Conservation (phyloP, 2,888 invertebrate species). For the Tenthredo distinguenda region DNA sequence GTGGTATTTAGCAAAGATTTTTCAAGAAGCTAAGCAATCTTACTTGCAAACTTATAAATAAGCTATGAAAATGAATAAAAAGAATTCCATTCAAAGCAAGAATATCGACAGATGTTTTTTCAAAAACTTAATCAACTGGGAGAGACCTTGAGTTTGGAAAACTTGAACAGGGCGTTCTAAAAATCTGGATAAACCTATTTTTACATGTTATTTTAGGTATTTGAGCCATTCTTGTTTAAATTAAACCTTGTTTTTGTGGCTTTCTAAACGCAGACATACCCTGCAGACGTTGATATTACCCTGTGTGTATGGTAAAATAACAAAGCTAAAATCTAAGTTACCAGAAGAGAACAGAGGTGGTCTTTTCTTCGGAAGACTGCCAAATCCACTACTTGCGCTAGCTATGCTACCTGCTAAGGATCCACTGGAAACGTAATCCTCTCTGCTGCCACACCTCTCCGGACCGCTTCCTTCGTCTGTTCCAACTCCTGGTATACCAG, state of each 20-base stretch:
- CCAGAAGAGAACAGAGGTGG: constrained; percentile 82
- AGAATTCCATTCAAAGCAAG: background rate
- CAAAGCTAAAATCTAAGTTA: constrained; percentile 63
- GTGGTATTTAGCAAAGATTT: background rate
- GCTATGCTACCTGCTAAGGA: constrained; percentile 83
- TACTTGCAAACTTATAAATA: constrained; percentile 20
- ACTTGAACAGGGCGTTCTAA: background rate
- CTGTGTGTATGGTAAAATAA: constrained; percentile 39
- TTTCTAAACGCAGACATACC: background rate
- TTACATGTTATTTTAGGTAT: background rate
- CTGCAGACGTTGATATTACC: background rate
- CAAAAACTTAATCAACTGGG: background rate
- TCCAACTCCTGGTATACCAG: constrained; percentile 69
- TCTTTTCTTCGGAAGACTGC: constrained; percentile 90
- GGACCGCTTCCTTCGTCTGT: constrained; percentile 71
- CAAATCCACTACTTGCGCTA: constrained; percentile 92
- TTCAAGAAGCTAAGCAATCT: constrained; percentile 7
- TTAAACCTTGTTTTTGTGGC: background rate
- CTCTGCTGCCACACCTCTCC: constrained; percentile 77
- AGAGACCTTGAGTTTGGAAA: background rate
- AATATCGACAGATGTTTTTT: background rate
- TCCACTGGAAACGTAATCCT: constrained; percentile 82
- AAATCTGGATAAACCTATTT: background rate
- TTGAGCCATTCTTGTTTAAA: background rate
- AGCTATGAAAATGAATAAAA: constrained; percentile 57